phyloP scores from a whole-genome alignment of 2,888 invertebrate genomes.

The Drosophila dives region DNA sequence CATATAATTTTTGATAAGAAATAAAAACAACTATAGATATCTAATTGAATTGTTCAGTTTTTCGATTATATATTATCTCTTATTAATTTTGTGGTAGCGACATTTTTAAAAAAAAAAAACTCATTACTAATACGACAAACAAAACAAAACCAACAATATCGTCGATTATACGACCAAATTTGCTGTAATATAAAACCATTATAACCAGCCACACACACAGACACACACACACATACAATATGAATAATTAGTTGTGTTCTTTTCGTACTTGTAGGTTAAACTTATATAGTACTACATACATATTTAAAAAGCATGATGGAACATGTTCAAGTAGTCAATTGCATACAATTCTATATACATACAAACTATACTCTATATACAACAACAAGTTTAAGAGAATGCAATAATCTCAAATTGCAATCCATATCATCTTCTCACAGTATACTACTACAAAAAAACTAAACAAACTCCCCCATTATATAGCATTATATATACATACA shows the following conservation, averaged over 20 bases:
- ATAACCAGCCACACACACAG: conserved; percentile 7
- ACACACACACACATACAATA: conserved; percentile 14
- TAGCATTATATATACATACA: conserved; percentile 44
- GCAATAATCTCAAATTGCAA: conserved; percentile 51
- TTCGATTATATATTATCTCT: conserved; percentile 32
- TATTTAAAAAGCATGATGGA: conserved; percentile 68
- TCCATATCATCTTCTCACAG: conserved; percentile 54
- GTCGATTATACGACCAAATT: conserved; percentile 22
- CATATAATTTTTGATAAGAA: conserved; percentile 59
- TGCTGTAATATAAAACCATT: conserved; percentile 56
- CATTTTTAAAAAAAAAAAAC: conserved; percentile 35
- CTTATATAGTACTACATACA: conserved; percentile 41
- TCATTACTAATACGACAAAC: conserved; percentile 29
- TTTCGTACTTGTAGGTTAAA: conserved; percentile 61
- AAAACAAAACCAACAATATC: conserved; percentile 13
- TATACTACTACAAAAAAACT: conserved; percentile 20
- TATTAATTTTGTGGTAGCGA: conserved; percentile 57
- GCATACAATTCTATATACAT: conserved; percentile 52
- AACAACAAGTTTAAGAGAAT: conserved; percentile 40
- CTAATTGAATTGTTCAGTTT: conserved; percentile 47
- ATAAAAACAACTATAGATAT: conserved; percentile 33
- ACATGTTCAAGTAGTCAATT: conserved; percentile 76
- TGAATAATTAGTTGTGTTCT: conserved; percentile 48
- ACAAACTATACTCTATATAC: conserved; percentile 31
- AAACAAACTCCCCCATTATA: conserved; percentile 29